Base-by-base conservation (phyloP, 2,888 invertebrate species). In the Agonopterix arenella region DNA sequence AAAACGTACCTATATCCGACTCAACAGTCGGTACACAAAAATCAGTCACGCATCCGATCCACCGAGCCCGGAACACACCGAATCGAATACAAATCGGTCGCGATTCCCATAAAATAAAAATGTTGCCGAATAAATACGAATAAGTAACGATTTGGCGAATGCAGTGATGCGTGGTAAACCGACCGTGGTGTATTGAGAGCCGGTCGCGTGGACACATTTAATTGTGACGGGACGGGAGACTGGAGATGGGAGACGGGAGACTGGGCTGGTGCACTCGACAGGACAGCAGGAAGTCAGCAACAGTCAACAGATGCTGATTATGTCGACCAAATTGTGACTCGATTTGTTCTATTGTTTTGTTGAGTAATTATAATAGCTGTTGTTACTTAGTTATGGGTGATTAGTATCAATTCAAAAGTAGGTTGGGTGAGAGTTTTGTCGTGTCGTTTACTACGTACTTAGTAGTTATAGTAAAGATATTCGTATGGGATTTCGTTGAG, bases 201-300 rank as follows among this genome's bases (percentile, higher is more conserved):
- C 76, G 76, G 46, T 69, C 71, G 76, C 62, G 76, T 76, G 86
- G 76, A 76, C 71, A 79, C 76, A 84, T 88, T 88, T 88, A 88
- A 88, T 88, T 88, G 88, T 75, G 76, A 76, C 65, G 60, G 58
- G 60, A 54, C 47, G 3, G 7, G 44, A 10, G 48, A 11, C 11
- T 8, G 46, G 8, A 38, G 38, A 11, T 10, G 43, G 42, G 47
- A 36, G 37, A 28, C 8, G 11, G 46, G 8, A 38, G 38, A 11
- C 38, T 18, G 43, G 47, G 49, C 28, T 28, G 38, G 36, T 45
- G 49, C 47, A 38, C 44, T 18, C 16, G 43, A 37, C 44, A 43
- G 18, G 48, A 37, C 45, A 48, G 45, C 8, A 52, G 57, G 53
- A 54, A 54, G 54, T 51, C 5, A 7, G 28, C 28, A 28, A 28